Base-by-base conservation (phyloP, 2,888 invertebrate genomes). In the Lasioglossum morio region DNA sequence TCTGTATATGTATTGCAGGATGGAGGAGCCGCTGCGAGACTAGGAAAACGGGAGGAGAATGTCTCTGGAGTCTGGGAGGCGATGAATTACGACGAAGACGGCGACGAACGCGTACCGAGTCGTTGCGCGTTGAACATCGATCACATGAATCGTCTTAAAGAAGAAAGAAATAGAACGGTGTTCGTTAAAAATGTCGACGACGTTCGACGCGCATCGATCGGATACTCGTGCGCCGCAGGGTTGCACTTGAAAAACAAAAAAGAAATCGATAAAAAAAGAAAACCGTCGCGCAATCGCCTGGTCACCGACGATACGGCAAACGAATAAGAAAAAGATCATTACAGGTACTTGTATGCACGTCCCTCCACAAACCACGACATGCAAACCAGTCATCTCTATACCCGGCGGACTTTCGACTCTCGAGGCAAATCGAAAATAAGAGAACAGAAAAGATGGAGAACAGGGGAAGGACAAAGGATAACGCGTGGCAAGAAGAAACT, bases 351-450 rank as follows among this genome's bases (percentile, higher is more conserved):
- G 77, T 86, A 84, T 85, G 87, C 85, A 90, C 86, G 86, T 89
- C 57, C 88, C 88, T 87, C 89, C 83, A 84, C 74, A 87, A 87
- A 88, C 86, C 89, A 89, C 87, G 87, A 82, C 92, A 92, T 92
- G 91, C 92, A 92, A 86, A 89, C 87, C 88, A 85, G 77, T 85
- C 76, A 77, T 84, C 81, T 85, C 86, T 88, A 76, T 89, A 77
- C 83, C 87, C 84, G 84, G 3, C 77, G 81, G 78, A 88, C 77
- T 85, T 85, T 81, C 75, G 63, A 76, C 77, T 77, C 69, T 72
- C 73, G 72, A 14, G 74, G 70, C 72, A 69, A 76, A 30, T 30
- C 30, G 63, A 30, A 30, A 30, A 14, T 30, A 30, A 30, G 30
- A 19, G 60, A 30, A 60, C 5, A 30, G 63, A 4, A 5, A 30